Evolutionary conservation across 2,113 vertebrate species (phyloP).

Genomic region (Seriola aureovittata): DNA sequence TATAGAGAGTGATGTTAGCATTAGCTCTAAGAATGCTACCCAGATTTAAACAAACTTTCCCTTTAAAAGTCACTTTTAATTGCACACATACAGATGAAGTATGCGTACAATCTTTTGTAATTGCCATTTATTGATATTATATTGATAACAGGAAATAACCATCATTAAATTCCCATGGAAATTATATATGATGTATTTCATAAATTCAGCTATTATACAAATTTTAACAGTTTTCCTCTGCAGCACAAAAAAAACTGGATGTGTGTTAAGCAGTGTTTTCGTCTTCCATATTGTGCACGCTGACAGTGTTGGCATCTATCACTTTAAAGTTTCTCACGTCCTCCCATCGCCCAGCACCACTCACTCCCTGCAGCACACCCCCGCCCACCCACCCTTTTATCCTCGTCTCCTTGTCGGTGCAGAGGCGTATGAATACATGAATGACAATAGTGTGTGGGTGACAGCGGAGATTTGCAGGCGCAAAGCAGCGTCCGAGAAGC

Average conservation of each 20-base stretch:
- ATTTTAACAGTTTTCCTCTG: neutral
- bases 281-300: neutral
- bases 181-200: too few relatives aligned
- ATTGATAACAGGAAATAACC: too few relatives aligned
- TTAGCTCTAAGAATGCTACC: too few relatives aligned
- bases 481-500: conserved; percentile 23
- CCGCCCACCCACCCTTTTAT: conserved; percentile 41
- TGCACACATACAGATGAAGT: too few relatives aligned
- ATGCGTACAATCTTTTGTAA: too few relatives aligned
- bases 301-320: conserved; percentile 38
- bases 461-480: conserved; percentile 60
- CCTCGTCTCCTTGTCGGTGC: neutral
- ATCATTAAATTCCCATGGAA: too few relatives aligned
- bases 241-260: conserved; percentile 1
- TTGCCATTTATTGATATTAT: too few relatives aligned
- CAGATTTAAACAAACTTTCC: too few relatives aligned
- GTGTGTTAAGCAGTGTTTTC: conserved; percentile 20
- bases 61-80: too few relatives aligned
- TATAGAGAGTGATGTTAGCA: too few relatives aligned
- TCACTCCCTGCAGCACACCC: conserved; percentile 7
- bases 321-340: conserved; percentile 38
- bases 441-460: conserved; percentile 65
- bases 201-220: neutral
- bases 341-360: neutral
- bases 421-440: conserved; percentile 67